Base-by-base conservation (phyloP, 2,888 invertebrate species). In the Bhutanitis thaidina region DNA sequence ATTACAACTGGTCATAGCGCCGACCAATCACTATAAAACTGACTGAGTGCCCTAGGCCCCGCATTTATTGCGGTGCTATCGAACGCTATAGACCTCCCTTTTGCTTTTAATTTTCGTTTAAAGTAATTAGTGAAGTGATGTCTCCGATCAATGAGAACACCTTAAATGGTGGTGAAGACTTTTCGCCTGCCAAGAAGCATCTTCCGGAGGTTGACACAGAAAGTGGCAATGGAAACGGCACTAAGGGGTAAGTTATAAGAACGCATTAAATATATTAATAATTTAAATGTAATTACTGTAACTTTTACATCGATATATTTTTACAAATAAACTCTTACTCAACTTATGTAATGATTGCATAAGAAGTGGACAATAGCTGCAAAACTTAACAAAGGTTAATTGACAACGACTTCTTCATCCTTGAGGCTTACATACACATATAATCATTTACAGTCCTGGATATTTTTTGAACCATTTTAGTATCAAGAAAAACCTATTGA, bases 201-300 rank as follows among this genome's bases (percentile, higher is more conserved):
- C 62, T 88, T 16, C 88, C 88, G 30, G 88, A 88, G 74, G 80
- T 86, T 7, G 81, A 86, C 54, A 71, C 74, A 0, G 89, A 88
- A 54, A 69, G 71, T 56, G 71, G 66, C 46, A 80, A 76, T 61
- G 69, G 65, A 46, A 64, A 65, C 25, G 50, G 55, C 27, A 46
- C 62, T 20, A 69, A 70, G 49, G 70, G 71, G 72, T 80, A 74
- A 51, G 79, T 71, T 13, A 8, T 43, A 32, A 4, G 5, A 20
- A 27, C 7, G 7, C 27, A 8, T 27, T 27, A 27, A 27, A 27
- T 27, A 27, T 7, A 8, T 27, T 27, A 2, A 20, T n/a, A 20
- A 2, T 20, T 20, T 20, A 20, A 20, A 5, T 5, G 5, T 20
- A 20, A 20, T 20, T 20, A 20, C 20, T 20, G 20, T 20, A 20